A percentile compares a stretch with the other conserved stretches of the same genome.
phyloP scores from a whole-genome alignment of 2,797 vertebrate genomes.

The Urocyon cinereoargenteus region DNA sequence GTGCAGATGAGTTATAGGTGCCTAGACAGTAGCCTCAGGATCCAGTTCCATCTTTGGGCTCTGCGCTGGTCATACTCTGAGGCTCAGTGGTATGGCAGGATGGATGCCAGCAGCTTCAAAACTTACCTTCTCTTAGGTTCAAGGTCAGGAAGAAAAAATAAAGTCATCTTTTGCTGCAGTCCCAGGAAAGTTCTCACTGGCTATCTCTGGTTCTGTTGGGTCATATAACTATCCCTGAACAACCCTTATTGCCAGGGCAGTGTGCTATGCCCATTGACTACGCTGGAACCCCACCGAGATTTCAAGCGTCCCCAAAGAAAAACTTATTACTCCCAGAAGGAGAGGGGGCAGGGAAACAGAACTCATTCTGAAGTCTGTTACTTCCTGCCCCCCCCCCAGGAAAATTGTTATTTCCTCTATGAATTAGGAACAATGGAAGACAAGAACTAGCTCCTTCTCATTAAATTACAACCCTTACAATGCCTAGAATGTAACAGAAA shows the following conservation, averaged over 20 bases:
- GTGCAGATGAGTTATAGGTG: not conserved
- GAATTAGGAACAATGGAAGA: not conserved
- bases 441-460: not conserved
- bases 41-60: not conserved
- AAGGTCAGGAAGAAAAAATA: not conserved
- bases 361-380: not conserved
- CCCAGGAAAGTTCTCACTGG: not conserved
- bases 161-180: not conserved
- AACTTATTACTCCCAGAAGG: not conserved
- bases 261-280: not conserved
- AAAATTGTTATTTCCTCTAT: not conserved
- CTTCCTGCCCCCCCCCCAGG: not conserved
- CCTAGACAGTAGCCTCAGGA: too few species aligned
- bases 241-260: not conserved
- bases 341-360: not conserved
- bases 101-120: not conserved
- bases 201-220: not conserved
- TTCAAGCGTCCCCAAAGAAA: not conserved
- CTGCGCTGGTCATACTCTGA: accelerated
- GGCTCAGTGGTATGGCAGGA: not conserved
- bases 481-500: not conserved
- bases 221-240: not conserved
- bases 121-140: not conserved
- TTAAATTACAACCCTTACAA: not conserved
- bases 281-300: not conserved